Evolutionary conservation across 2,888 invertebrate genomes (phyloP).

Genomic region (Abrostola tripartita): DNA sequence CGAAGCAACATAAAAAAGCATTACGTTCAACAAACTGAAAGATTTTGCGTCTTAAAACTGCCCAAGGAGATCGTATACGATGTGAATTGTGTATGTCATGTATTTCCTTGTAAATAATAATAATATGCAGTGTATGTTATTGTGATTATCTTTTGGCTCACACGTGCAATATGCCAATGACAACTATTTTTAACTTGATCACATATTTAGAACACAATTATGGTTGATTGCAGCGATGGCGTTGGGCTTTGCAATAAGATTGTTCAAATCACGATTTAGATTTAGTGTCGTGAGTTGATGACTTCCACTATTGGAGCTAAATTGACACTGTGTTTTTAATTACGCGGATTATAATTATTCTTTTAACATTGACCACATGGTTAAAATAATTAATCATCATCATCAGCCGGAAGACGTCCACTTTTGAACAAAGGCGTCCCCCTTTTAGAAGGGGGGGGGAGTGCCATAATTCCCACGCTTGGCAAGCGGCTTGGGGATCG

Average conservation of each 20-base stretch:
- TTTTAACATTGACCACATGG: too few species aligned
- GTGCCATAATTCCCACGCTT: too few species aligned
- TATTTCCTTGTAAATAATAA: constrained; percentile 25
- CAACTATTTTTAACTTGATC: constrained; percentile 39
- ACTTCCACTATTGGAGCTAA: too few species aligned
- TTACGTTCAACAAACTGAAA: not conserved
- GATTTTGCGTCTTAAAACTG: constrained; percentile 11
- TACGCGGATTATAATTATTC: too few species aligned
- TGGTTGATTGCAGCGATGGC: constrained; percentile 29
- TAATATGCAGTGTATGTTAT: constrained; percentile 2
- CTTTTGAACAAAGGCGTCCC: too few species aligned
- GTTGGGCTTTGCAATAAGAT: not conserved
- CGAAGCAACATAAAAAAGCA: not conserved
- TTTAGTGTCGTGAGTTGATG: too few species aligned
- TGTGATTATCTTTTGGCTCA: constrained; percentile 17
- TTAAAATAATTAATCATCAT: too few species aligned
- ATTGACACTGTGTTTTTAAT: too few species aligned
- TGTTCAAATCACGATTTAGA: too few species aligned
- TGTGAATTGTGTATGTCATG: not conserved
- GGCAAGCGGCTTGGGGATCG: too few species aligned
- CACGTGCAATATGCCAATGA: constrained; percentile 33
- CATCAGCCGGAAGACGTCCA: too few species aligned
- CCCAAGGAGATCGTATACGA: not conserved
- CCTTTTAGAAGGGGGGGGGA: too few species aligned
- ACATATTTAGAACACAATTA: constrained; percentile 43